Evolutionary conservation across 2,113 vertebrate genomes (phyloP).

Genomic region (Neoarius graeffei): DNA sequence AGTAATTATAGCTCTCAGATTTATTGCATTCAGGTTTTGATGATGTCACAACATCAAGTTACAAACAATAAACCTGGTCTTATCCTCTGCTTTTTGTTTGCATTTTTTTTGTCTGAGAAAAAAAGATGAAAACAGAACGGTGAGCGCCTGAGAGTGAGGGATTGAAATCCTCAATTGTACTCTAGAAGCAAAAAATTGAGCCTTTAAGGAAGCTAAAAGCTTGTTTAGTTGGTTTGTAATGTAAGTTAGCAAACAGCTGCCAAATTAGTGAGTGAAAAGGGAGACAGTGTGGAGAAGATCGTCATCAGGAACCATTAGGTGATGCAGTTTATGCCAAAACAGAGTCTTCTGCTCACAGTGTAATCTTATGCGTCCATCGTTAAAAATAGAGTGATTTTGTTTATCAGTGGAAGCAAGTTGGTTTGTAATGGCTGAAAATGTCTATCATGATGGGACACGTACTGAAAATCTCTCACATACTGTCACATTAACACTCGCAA

Average conservation of each 20-base stretch:
- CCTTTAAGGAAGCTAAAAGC: conserved; percentile 7
- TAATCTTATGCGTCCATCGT: not conserved
- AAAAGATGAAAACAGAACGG: conserved; percentile 22
- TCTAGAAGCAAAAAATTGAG: conserved; percentile 29
- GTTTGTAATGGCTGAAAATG: conserved; percentile 30
- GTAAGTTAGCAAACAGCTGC: conserved; percentile 34
- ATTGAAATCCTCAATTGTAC: conserved; percentile 33
- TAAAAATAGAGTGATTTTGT: not conserved
- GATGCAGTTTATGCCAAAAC: conserved; percentile 18
- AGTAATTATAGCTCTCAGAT: conserved; percentile 58
- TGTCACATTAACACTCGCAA: conserved; percentile 14
- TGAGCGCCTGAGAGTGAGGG: conserved; percentile 26
- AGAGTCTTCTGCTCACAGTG: conserved; percentile 20
- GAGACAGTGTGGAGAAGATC: conserved; percentile 17
- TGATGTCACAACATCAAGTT: conserved; percentile 37
- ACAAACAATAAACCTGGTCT: conserved; percentile 67
- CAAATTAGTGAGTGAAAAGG: conserved; percentile 31
- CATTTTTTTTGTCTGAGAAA: conserved; percentile 19
- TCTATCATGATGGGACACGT: not conserved
- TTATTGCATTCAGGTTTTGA: conserved; percentile 62
- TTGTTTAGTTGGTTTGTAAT: conserved; percentile 21
- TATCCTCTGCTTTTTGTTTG: conserved; percentile 36
- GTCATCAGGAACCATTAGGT: not conserved
- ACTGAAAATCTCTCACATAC: conserved; percentile 16
- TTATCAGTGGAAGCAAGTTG: not conserved